A percentile compares a stretch with the other conserved stretches of the same genome.
These are phyloP conservation scores for Tokudaia tokunoshimensis DNA, from an alignment of 2,797 vertebrate genomes.

Conservation along the genomic window DNA sequence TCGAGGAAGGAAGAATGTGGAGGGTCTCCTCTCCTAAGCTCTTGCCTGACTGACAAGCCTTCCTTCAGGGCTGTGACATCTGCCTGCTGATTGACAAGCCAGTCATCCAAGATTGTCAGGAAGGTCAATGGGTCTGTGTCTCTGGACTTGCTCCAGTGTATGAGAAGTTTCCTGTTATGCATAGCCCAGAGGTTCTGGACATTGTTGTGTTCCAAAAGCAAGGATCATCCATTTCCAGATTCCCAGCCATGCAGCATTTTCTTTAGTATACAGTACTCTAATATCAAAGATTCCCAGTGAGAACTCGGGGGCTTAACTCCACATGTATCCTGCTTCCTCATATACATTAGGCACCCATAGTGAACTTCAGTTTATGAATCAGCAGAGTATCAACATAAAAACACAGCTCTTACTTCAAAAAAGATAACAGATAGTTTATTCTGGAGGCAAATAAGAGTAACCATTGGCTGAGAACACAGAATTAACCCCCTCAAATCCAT, in stretches of 20 bases:
- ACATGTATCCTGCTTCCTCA: background rate
- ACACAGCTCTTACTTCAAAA: background rate
- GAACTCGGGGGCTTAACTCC: too few species aligned
- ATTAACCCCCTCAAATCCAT: too few species aligned
- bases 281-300: background rate
- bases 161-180: background rate
- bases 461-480: background rate
- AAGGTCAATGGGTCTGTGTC: slow-evolving; percentile 51
- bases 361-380: background rate
- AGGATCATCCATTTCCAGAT: fast-evolving
- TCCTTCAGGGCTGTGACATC: background rate
- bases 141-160: background rate
- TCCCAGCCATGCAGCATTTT: too few species aligned
- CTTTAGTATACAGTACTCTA: fast-evolving
- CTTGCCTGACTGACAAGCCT: background rate
- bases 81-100: slow-evolving; percentile 53
- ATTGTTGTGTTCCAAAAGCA: background rate
- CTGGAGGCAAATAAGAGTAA: background rate
- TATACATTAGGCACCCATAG: too few species aligned
- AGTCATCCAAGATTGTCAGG: slow-evolving; percentile 17
- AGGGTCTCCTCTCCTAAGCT: background rate
- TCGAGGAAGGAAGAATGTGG: background rate
- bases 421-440: background rate
- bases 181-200: background rate
- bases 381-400: background rate